Evolutionary conservation across 2,797 vertebrate species (phyloP).

Genomic region (Platalea minor): DNA sequence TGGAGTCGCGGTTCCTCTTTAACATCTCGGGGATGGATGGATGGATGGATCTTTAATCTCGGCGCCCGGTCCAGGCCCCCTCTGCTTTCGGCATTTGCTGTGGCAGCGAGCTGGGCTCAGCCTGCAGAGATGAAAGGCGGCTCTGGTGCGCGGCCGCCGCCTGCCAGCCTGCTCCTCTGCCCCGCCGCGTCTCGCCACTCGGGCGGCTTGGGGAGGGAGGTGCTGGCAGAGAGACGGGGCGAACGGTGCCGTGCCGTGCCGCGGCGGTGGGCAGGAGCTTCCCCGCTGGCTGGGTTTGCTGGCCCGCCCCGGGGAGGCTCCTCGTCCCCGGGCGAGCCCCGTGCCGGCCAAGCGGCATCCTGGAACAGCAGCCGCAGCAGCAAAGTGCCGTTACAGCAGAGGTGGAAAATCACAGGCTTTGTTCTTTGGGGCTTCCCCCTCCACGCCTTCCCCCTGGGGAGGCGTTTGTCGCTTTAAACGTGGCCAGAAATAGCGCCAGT

Average conservation of each 20-base stretch:
- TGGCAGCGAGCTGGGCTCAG: not conserved
- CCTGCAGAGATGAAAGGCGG: not conserved
- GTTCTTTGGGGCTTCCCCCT: constrained; percentile 39
- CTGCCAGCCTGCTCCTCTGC: not conserved
- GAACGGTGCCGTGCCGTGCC: rapidly evolving
- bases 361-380: not conserved
- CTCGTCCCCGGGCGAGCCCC: not conserved
- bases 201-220: rapidly evolving
- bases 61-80: rapidly evolving
- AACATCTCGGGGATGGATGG: not conserved
- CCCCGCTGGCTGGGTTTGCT: not conserved
- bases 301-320: not conserved
- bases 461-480: not conserved
- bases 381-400: not conserved
- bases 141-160: not conserved
- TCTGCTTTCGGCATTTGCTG: not conserved
- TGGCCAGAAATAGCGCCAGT: not conserved
- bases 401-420: not conserved
- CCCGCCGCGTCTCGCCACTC: rapidly evolving
- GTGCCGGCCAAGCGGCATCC: rapidly evolving
- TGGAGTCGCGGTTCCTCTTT: not conserved
- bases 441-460: not conserved
- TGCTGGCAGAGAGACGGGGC: rapidly evolving
- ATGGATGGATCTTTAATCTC: not conserved
- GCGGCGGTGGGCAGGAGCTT: rapidly evolving